A percentile compares a stretch with the other conserved stretches of the same genome.
Evolutionary conservation across 2,888 invertebrate genomes (phyloP).

Genomic region (Tanypteryx hageni): DNA sequence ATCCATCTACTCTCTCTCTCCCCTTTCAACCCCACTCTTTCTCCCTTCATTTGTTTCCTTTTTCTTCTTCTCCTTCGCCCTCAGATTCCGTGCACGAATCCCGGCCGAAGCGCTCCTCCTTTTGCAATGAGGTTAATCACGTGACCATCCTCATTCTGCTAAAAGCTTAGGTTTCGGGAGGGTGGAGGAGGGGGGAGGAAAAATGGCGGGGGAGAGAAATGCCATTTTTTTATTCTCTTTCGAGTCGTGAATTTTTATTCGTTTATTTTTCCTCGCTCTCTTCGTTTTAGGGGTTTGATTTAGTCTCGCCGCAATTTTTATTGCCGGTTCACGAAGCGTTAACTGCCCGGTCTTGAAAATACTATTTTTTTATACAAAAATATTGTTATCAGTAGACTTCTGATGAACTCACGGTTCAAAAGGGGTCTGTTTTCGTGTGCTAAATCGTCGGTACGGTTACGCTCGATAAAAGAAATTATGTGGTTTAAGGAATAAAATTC

Average conservation of each 20-base stretch:
- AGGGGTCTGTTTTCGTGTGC: too few species aligned
- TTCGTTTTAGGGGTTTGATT: neutral
- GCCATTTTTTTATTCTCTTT: neutral
- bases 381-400: too few species aligned
- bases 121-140: constrained; percentile 1
- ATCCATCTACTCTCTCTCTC: too few species aligned
- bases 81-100: constrained; percentile 19
- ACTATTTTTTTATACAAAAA: too few species aligned
- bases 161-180: constrained; percentile 1
- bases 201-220: neutral
- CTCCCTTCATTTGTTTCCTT: constrained; percentile 13
- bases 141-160: constrained; percentile 12
- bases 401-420: too few species aligned
- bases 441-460: too few species aligned
- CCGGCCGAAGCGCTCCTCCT: neutral
- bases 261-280: neutral
- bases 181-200: neutral
- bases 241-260: neutral
- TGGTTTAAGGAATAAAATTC: too few species aligned
- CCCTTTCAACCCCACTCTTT: too few species aligned
- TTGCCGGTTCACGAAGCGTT: neutral
- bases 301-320: neutral
- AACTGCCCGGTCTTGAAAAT: too few species aligned
- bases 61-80: neutral
- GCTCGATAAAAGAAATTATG: too few species aligned